A percentile compares a stretch with the other conserved stretches of the same genome.
Evolutionary conservation across 2,888 invertebrate genomes (phyloP).

Genomic region (Pharmacophagus antenor): DNA sequence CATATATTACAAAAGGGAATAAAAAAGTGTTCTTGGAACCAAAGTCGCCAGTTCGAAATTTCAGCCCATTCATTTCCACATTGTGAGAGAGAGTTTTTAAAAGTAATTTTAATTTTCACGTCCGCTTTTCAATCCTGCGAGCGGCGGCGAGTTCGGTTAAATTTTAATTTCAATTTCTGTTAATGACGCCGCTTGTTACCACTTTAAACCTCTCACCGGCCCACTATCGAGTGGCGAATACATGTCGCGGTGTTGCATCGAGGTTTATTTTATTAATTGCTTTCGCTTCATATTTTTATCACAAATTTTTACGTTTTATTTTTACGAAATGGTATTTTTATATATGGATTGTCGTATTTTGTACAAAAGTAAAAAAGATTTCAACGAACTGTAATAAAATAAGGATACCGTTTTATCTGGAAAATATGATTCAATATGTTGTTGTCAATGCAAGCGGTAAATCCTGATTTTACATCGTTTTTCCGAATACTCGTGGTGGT

Average conservation of each 20-base stretch:
- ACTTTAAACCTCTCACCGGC: neutral
- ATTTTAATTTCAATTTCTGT: slow-evolving; percentile 17
- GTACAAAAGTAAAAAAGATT: too few species aligned
- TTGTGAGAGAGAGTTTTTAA: slow-evolving; percentile 9
- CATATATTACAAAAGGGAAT: too few species aligned
- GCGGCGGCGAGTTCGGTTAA: slow-evolving; percentile 9
- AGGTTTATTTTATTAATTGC: neutral
- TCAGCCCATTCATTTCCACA: slow-evolving; percentile 1
- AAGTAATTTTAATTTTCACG: slow-evolving; percentile 17
- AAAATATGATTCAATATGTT: neutral
- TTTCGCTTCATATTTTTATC: neutral
- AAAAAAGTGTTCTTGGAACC: neutral
- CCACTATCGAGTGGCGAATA: neutral
- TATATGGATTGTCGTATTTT: too few species aligned
- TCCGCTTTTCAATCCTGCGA: slow-evolving; percentile 11
- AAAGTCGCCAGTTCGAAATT: slow-evolving; percentile 5
- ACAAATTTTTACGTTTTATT: too few species aligned
- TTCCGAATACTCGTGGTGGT: neutral
- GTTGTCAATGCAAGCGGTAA: neutral
- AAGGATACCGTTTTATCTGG: too few species aligned
- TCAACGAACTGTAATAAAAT: too few species aligned
- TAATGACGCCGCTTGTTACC: slow-evolving; percentile 12
- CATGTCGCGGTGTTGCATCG: neutral
- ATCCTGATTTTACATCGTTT: neutral
- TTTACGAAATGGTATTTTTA: too few species aligned